These are phyloP conservation scores for Arnoldichthys spilopterus DNA, from an alignment of 2,797 vertebrate genomes.

Conservation along the genomic window DNA sequence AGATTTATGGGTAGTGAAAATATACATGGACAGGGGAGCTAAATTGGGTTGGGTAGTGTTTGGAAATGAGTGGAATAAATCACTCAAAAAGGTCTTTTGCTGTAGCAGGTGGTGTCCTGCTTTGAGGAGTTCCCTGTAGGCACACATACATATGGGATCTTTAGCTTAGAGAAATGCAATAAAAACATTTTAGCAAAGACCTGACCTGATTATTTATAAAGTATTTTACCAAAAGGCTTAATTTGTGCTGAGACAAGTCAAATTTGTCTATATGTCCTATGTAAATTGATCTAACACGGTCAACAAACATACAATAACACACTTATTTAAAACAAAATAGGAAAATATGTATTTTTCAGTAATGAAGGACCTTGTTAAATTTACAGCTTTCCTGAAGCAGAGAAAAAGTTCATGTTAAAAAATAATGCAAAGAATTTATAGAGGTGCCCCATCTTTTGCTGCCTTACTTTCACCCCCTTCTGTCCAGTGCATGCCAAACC, in stretches of 20 bases:
- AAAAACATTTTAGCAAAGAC: neutral
- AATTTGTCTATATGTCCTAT: too few species aligned
- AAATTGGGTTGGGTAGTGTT: conserved; percentile 68
- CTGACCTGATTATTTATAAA: neutral
- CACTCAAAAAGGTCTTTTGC: conserved; percentile 82
- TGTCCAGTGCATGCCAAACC: too few species aligned
- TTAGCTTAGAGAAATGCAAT: neutral
- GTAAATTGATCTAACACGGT: too few species aligned
- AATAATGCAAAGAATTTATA: too few species aligned
- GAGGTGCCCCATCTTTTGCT: too few species aligned
- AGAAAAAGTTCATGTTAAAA: too few species aligned
- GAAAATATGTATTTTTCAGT: too few species aligned
- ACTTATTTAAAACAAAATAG: too few species aligned
- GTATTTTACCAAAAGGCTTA: neutral
- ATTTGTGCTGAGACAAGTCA: neutral
- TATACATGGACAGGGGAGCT: conserved; percentile 36
- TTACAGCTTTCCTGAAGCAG: too few species aligned
- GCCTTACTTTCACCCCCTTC: too few species aligned
- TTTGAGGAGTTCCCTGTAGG: conserved; percentile 55
- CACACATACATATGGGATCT: conserved; percentile 3
- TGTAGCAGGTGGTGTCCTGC: conserved; percentile 81
- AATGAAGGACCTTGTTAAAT: too few species aligned
- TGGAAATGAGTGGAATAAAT: conserved; percentile 58
- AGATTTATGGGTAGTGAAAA: conserved; percentile 5
- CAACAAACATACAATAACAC: too few species aligned